Percentiles rank a stretch among this genome's conserved stretches.
Conservation (phyloP, 2,888 invertebrate genomes). For the Enchytraeus crypticus region DNA sequence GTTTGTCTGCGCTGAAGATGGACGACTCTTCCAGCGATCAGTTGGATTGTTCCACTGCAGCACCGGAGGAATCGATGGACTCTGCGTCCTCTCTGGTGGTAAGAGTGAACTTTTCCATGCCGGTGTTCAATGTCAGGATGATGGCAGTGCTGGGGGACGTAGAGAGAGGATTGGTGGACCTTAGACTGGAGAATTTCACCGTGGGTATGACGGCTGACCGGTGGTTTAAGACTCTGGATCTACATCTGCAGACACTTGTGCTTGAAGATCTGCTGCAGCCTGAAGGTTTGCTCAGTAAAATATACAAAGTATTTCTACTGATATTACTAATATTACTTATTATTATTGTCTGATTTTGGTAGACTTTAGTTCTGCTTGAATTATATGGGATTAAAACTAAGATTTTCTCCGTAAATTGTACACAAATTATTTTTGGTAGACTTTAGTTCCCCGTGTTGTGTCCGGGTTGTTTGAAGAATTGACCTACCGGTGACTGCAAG, state of each 20-base stretch:
- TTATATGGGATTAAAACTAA: too few species aligned
- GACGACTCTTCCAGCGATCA: neutral
- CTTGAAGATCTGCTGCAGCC: conserved; percentile 80
- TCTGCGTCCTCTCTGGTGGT: neutral
- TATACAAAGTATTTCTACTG: too few species aligned
- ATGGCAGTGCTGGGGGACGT: conserved; percentile 43
- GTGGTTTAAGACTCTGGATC: conserved; percentile 64
- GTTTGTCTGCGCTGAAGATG: neutral
- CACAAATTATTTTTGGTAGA: too few species aligned
- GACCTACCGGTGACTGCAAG: too few species aligned
- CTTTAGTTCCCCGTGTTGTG: too few species aligned
- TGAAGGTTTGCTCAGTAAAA: neutral
- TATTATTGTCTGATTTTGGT: too few species aligned
- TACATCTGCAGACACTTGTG: conserved; percentile 68
- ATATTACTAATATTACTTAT: too few species aligned
- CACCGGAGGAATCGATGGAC: neutral
- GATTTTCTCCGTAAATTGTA: too few species aligned
- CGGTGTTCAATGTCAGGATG: conserved; percentile 41
- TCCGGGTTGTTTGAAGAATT: too few species aligned
- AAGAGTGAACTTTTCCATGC: conserved; percentile 35
- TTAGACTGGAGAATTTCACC: conserved; percentile 73
- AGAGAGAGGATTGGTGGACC: conserved; percentile 60
- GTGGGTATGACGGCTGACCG: conserved; percentile 62
- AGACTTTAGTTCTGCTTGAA: too few species aligned
- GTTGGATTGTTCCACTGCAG: neutral